Base-by-base conservation (phyloP, 2,888 invertebrate species). In the Drosophila koepferae region DNA sequence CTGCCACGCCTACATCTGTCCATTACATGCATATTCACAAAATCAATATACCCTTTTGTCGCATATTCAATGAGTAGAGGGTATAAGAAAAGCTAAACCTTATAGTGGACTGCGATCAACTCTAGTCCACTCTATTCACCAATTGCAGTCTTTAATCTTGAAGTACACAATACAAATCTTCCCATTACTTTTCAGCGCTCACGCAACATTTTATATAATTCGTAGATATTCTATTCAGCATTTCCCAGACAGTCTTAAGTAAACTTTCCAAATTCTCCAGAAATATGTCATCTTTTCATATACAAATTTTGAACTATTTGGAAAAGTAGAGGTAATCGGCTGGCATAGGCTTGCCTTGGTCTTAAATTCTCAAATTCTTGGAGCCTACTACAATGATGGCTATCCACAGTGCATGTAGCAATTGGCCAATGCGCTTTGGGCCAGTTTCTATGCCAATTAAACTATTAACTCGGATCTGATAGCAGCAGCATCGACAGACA, bases 381-480 rank as follows among this genome's bases (percentile, higher is more conserved):
- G 49, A 61, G 74, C 74, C 61, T 20, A 63, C 66, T 20, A 63
- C 46, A 74, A 68, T 59, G 41, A 63, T 10, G 18, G 12, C n/a
- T 10, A n/a, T 7, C 34, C 40, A 5, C 40, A 12, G 51, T 34
- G 38, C 56, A 54, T 59, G 56, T 23, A 69, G 36, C 54, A 49
- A 41, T 69, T 49, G 40, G 43, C 40, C 63, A 63, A 44, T 56
- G 40, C 31, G 55, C 53, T 61, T 60, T 48, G 61, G 74, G 62
- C 76, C 55, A 62, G 74, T 74, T 74, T 63, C 60, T 71, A 55
- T 56, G 66, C 53, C 81, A 89, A 86, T 89, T 83, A 89, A 89
- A 89, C 89, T 72, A 86, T 86, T 89, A 86, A 67, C 81, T 84
- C 48, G 44, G 34, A 79, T 78, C 86, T 76, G 84, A 86, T 79